Evolutionary conservation across 1,140 invertebrate species (phyloP).

Genomic region (Panagrolaimus sp.): DNA sequence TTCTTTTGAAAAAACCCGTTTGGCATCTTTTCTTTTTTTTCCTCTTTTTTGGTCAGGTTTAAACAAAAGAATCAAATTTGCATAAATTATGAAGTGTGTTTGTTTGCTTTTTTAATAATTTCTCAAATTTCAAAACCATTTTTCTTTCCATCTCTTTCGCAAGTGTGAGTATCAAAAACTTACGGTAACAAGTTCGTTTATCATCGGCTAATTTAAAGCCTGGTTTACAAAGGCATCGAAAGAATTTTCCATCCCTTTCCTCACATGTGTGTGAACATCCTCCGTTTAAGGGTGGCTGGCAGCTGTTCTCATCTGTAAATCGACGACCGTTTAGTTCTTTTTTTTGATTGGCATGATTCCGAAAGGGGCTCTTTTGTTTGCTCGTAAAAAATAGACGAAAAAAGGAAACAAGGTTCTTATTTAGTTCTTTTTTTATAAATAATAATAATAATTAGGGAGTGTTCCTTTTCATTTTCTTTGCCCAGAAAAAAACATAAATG

Average conservation of each 20-base stretch:
- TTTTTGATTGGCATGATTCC: not conserved
- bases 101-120: too few species aligned
- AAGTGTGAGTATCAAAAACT: conserved; percentile 14
- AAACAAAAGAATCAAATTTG: too few species aligned
- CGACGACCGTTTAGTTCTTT: not conserved
- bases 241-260: conserved; percentile 38
- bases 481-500: too few species aligned
- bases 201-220: conserved; percentile 41
- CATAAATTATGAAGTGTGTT: too few species aligned
- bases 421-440: not conserved
- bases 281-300: conserved; percentile 38
- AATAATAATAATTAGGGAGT: too few species aligned
- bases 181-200: conserved; percentile 38
- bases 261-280: conserved; percentile 48
- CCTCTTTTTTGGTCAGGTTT: too few species aligned
- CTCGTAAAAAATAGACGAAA: not conserved
- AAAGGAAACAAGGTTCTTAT: conserved; percentile 1
- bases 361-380: not conserved
- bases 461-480: too few species aligned
- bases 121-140: too few species aligned
- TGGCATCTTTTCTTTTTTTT: too few species aligned
- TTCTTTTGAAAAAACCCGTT: too few species aligned
- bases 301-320: conserved; percentile 36
- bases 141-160: too few species aligned
- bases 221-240: conserved; percentile 34